These are phyloP conservation scores for Araneus ventricosus DNA, from an alignment of 1,140 invertebrate species.

Conservation along the genomic window DNA sequence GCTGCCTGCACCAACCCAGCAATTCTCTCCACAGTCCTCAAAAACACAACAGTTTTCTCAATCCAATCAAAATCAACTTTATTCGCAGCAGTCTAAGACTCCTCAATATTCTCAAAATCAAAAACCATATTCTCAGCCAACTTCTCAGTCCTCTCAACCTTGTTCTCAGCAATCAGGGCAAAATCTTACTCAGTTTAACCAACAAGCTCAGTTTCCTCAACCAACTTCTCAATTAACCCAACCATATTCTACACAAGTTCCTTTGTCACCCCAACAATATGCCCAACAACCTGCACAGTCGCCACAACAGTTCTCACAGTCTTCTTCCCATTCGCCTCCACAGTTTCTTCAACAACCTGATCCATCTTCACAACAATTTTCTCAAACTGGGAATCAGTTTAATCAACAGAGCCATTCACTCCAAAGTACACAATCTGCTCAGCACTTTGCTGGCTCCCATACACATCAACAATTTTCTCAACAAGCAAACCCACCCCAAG, in stretches of 20 bases:
- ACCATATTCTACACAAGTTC: constrained; percentile 25
- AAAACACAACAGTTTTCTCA: constrained; percentile 46
- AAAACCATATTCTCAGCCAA: constrained; percentile 12
- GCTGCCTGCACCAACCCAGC: constrained; percentile 4
- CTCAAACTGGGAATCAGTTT: constrained; percentile 25
- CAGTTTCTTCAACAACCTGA: background rate
- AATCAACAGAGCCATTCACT: background rate
- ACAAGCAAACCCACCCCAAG: constrained; percentile 5
- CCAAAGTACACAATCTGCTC: constrained; percentile 24
- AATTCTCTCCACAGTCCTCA: constrained; percentile 43
- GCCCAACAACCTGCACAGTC: constrained; percentile 19
- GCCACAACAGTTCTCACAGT: constrained; percentile 3
- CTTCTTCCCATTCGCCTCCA: background rate
- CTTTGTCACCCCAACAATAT: background rate
- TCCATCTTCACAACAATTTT: constrained; percentile 42
- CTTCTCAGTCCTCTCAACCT: background rate
- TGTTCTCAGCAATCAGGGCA: constrained; percentile 41
- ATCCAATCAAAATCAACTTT: constrained; percentile 41
- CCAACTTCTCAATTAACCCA: constrained; percentile 41
- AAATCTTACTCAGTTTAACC: constrained; percentile 47
- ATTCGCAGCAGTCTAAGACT: background rate
- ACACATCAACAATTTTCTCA: constrained; percentile 19
- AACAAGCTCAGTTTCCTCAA: constrained; percentile 60
- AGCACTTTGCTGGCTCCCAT: constrained; percentile 1
- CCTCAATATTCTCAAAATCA: constrained; percentile 54